phyloP scores from a whole-genome alignment of 2,888 invertebrate species.

The Drosophila limbata region DNA sequence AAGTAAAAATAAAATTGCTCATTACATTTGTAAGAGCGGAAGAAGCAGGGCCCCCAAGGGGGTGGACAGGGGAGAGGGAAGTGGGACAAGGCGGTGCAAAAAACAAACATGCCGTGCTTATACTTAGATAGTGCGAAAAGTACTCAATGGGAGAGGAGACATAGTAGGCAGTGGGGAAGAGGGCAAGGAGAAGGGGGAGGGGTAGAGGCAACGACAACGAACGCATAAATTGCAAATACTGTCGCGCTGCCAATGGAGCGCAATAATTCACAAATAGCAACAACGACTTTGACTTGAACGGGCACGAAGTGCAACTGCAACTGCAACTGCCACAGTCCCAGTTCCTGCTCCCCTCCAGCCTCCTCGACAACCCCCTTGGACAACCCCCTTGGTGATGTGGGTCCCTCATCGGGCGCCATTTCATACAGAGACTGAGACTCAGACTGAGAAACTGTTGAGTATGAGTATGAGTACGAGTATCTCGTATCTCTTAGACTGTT shows the following conservation, averaged over 20 bases:
- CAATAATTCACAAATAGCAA: constrained; percentile 79
- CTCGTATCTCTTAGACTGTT: constrained; percentile 41
- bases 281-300: constrained; percentile 32
- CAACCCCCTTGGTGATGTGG: constrained; percentile 1
- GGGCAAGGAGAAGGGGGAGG: not conserved
- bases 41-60: not conserved
- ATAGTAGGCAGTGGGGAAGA: not conserved
- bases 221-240: constrained; percentile 77
- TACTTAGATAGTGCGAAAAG: constrained; percentile 36
- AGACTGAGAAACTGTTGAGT: constrained; percentile 22
- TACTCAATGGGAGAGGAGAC: not conserved
- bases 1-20: constrained; percentile 49
- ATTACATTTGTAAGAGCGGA: constrained; percentile 45
- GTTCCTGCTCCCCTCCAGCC: not conserved
- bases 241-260: constrained; percentile 77
- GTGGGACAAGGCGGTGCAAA: constrained; percentile 18
- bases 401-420: constrained; percentile 37
- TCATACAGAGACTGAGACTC: constrained; percentile 1
- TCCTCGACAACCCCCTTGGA: not conserved
- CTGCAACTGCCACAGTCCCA: constrained; percentile 47
- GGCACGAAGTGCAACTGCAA: constrained; percentile 60
- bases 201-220: constrained; percentile 64
- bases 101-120: constrained; percentile 41
- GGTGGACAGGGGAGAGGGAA: constrained; percentile 2
- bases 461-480: constrained; percentile 1